Base-by-base conservation (phyloP, 2,797 vertebrate genomes). In the Protonibea diacanthus region DNA sequence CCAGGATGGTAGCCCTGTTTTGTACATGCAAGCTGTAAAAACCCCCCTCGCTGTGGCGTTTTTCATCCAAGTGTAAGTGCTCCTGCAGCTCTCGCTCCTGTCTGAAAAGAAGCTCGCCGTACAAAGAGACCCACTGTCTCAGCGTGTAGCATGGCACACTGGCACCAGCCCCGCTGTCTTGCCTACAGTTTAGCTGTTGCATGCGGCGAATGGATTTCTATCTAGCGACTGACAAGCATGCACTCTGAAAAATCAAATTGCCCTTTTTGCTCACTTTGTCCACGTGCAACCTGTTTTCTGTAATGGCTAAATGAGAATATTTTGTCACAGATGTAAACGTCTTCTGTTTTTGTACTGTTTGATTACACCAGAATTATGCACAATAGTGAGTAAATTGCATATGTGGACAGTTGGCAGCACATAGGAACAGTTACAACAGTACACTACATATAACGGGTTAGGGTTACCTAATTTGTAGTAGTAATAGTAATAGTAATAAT, bases 91-190 rank as follows among this genome's bases (percentile, higher is more conserved):
- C 80, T 75, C 74, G 78, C 85, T 79, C 71, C 77, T 83, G 84
- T 87, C 74, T 86, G 80, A 87, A 82, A 82, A 65, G 85, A 78
- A 71, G 49, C 55, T 58, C 2, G 5, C 58, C 25, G 13, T 80
- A 89, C 88, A 90, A 90, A 92, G 89, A 89, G 78, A 81, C 38
- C 66, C 74, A 84, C 66, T 86, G 86, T 89, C 82, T 88, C 84
- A 78, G 80, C 59, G 20, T 85, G 88, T 10, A 84, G 85, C 84
- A 71, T 86, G 89, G 83, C 88, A 86, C 71, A 20, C 70, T 84
- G 88, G 88, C 86, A 85, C 76, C 80, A 67, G 86, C 78, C 78
- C 82, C 21, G 68, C 86, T 75, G 85, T 84, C 79, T 73, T 25
- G 51, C 72, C 57, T 62, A 20, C 68, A 23, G 80, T 83, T 59